phyloP scores from a whole-genome alignment of 2,113 vertebrate species.

The Ophiodon elongatus region DNA sequence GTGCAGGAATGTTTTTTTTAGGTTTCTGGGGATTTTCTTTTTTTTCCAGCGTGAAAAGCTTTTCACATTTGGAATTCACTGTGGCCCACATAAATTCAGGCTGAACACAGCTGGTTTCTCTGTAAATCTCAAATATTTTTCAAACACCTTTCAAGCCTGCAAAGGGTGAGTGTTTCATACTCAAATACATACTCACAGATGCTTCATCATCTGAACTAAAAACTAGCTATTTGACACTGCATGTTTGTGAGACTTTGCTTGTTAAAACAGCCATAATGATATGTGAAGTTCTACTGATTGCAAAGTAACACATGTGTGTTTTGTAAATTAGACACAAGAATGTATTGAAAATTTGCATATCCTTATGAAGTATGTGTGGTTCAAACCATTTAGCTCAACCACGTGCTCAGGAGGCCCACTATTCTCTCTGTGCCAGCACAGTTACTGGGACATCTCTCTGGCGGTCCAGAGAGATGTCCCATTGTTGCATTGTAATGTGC shows the following conservation, averaged over 20 bases:
- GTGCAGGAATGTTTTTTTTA: not conserved
- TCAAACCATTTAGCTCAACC: slow-evolving; percentile 44
- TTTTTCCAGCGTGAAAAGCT: not conserved
- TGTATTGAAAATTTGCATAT: slow-evolving; percentile 1
- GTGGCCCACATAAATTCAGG: not conserved
- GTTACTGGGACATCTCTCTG: slow-evolving; percentile 17
- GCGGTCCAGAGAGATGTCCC: not conserved
- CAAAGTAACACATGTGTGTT: slow-evolving; percentile 15
- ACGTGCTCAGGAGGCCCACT: slow-evolving; percentile 26
- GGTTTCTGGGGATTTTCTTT: not conserved
- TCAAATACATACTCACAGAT: not conserved
- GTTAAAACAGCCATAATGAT: slow-evolving; percentile 14
- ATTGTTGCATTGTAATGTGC: slow-evolving; percentile 16
- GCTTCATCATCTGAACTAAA: slow-evolving; percentile 22
- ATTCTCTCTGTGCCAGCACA: slow-evolving; percentile 1
- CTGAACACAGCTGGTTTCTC: not conserved
- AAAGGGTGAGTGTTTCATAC: slow-evolving; percentile 23
- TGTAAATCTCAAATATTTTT: not conserved
- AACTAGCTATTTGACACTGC: slow-evolving; percentile 3
- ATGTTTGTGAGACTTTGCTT: slow-evolving; percentile 10
- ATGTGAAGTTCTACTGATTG: slow-evolving; percentile 1
- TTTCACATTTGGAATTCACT: slow-evolving; percentile 1
- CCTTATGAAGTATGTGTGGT: not conserved
- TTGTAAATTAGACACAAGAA: not conserved
- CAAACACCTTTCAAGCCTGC: slow-evolving; percentile 2